Evolutionary conservation across 37 sponge, comb jelly and placozoan genomes (phyloP).

Genomic region (Chondrilla cf. caribensis): DNA sequence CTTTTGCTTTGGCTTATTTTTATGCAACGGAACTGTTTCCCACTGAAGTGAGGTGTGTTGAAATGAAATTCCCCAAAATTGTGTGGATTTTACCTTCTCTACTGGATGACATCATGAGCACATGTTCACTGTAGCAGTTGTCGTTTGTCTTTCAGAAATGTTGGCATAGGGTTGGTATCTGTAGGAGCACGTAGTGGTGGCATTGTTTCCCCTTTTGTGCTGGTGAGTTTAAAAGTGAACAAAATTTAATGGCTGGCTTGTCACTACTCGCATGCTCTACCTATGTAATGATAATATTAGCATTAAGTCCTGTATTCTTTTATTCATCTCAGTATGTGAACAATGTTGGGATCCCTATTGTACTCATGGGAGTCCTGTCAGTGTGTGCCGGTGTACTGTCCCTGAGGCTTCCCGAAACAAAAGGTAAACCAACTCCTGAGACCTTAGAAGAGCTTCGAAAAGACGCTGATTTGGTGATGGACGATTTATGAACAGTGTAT

Average conservation of each 20-base stretch:
- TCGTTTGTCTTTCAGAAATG: background rate
- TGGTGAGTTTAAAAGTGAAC: conserved; percentile 20
- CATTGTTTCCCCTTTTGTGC: conserved; percentile 7
- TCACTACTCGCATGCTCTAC: too few species aligned
- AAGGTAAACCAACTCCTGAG: conserved; percentile 45
- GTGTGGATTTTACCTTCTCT: too few species aligned
- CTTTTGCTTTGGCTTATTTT: conserved; percentile 54
- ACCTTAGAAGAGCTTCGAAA: conserved; percentile 38
- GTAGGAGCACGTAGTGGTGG: conserved; percentile 4
- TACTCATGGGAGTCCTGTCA: conserved; percentile 43
- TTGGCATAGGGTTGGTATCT: background rate
- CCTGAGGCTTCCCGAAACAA: conserved; percentile 67
- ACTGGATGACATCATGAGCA: too few species aligned
- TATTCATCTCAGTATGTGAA: background rate
- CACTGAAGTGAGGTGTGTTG: conserved; percentile 63
- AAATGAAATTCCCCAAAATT: background rate
- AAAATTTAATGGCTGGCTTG: too few species aligned
- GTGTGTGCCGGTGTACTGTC: conserved; percentile 29
- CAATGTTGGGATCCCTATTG: background rate
- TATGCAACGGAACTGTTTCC: conserved; percentile 70
- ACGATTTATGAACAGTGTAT: too few species aligned
- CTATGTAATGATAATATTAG: too few species aligned
- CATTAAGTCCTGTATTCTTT: background rate
- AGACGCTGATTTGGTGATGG: background rate
- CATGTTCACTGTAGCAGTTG: too few species aligned